Base-by-base conservation (phyloP, 1,140 invertebrate species). In the Macrotrachela quadricornifera region DNA sequence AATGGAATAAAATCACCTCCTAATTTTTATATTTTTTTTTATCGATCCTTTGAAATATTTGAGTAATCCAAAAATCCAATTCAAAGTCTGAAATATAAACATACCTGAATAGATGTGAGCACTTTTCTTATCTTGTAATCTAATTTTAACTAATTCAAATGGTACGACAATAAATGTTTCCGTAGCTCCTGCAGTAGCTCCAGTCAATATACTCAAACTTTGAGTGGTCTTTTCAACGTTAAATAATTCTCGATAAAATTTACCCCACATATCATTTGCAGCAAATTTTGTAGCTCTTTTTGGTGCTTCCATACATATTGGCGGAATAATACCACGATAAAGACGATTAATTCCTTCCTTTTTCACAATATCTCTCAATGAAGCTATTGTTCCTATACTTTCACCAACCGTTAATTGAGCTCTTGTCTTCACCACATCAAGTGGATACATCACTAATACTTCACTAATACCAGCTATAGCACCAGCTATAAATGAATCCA, bases 131-230 rank as follows among this genome's bases (percentile, higher is more conserved):
- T 72, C 63, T 57, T 75, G 74, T 51, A 74, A 70, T 17, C 80
- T 77, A 2, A 92, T 83, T 75, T 92, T 91, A 1, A 91, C 83
- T 40, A 88, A 83, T 76, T 91, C 86, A 71, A 91, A 91, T 0
- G 86, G 86, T 72, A 88, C 90, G 0, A 90, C 82, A 49, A 90
- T 72, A 56, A 90, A 75, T 14, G 79, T 84, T 71, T 91, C 87
- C 36, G 85, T 83, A 1, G 85, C 70, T 49, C 87, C 87, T 41
- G 84, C 80, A 46, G 77, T 79, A 4, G 88, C 68, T 50, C 86
- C 87, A 59, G 86, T 81, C 58, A 85, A 65, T 12, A 83, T 30
- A 30, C 21, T 78, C 70, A 83, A 83, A 49, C 82, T 82, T 82
- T 87, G 65, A 47, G 58, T 30, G 8, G 2, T 30, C 21, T 30